Base-by-base conservation (phyloP, 2,888 invertebrate genomes). In the Spilosoma lubricipeda region DNA sequence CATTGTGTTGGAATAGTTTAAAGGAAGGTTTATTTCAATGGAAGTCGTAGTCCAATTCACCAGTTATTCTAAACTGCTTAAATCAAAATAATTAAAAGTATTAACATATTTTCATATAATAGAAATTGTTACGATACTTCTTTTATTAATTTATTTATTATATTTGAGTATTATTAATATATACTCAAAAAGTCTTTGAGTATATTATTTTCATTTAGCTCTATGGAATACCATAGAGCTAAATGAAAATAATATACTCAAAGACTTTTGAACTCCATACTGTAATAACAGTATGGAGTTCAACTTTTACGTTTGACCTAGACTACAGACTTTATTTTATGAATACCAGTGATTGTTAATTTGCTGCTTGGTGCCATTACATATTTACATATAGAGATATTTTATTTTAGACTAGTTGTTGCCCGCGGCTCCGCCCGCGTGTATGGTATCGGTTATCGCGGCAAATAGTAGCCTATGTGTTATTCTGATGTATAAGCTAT, bases 331-430 rank as follows among this genome's bases (percentile, higher is more conserved):
- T 82, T 81, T 80, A 79, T 74, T 75, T 79, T 76, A 67, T 84
- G 80, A 86, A 85, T 87, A 84, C 82, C 86, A 85, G 82, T 81
- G 83, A 85, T 87, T 80, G 76, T 78, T 76, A 56, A n/a, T n/a
- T n/a, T n/a, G n/a, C n/a, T n/a, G n/a, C n/a, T n/a, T n/a, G n/a
- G n/a, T n/a, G n/a, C n/a, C 71, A 76, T 70, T 69, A 23, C 8
- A 20, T 52, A 52, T 52, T 52, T 52, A 23, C 8, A 23, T 5
- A 23, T 52, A 23, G 1, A 52, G 23, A 52, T 48, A 67, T 69
- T 72, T 77, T 72, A 52, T 76, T 72, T n/a, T n/a, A n/a, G n/a
- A n/a, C n/a, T n/a, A n/a, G n/a, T n/a, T n/a, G n/a, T n/a, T n/a
- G n/a, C n/a, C n/a, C n/a, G n/a, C n/a, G n/a, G n/a, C n/a, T n/a